Base-by-base conservation (phyloP, 2,888 invertebrate species). In the Drosophila anomalata region DNA sequence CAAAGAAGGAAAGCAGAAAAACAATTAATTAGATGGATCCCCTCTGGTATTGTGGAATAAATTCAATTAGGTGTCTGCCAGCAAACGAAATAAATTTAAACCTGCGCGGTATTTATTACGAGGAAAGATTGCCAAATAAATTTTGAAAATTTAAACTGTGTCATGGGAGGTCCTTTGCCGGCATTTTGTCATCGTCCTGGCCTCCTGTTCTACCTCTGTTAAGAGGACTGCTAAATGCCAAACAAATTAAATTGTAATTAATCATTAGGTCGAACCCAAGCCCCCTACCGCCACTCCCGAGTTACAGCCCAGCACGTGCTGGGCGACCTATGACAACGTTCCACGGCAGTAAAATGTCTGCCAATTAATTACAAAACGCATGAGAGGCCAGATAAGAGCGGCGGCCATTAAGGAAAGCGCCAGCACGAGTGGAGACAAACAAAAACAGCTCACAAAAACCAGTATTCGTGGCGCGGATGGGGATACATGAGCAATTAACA, bases 171-270 rank as follows among this genome's bases (percentile, higher is more conserved):
- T 17, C 14, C 14, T 14, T 5, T 11, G 29, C 0, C 31, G 41
- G 12, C 59, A 42, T 33, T 59, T 62, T 59, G 48, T 62, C 63
- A 63, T 44, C 36, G 33, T 29, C 11, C 22, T 31, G 31, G 33
- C 31, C 17, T 29, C 48, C 57, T 50, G 39, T 8, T 33, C 14
- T 47, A 14, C 50, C 14, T 14, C 14, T 14, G 39, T 50, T 29
- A 29, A 29, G 41, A 59, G 31, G 26, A 33, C 71, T 42, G 26
- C 51, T 46, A 73, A 86, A 79, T 78, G 79, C 69, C 75, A 82
- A 77, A 87, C 78, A 87, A 84, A 87, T 84, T 87, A 87, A 84
- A 87, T 87, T 87, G 79, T 78, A 87, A 84, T 84, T 84, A 87
- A 84, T 87, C 87, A 87, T 87, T 79, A 73, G 79, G 69, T 62